Evolutionary conservation across 2,797 vertebrate species (phyloP).

Genomic region (Sebastes hubbsi): DNA sequence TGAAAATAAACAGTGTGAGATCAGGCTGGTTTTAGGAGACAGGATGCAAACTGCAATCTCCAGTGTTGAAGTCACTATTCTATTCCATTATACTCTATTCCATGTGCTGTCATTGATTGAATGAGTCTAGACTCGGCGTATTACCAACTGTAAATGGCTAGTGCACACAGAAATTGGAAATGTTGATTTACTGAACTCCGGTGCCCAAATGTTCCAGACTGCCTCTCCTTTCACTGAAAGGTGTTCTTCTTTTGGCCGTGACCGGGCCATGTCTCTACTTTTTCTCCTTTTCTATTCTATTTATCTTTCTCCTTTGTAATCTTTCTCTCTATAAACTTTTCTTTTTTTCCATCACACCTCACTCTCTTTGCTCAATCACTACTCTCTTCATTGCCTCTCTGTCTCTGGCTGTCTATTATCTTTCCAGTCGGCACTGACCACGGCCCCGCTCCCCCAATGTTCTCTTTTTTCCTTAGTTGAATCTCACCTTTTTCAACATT

Average conservation of each 20-base stretch:
- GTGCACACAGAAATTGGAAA: constrained; percentile 41
- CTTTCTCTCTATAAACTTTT: neutral
- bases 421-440: neutral
- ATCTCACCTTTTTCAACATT: constrained; percentile 14
- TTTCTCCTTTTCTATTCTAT: neutral
- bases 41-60: neutral
- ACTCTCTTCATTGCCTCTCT: neutral
- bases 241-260: neutral
- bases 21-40: neutral
- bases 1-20: neutral
- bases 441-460: neutral
- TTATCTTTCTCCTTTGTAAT: neutral
- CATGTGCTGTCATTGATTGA: constrained; percentile 14
- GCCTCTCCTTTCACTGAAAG: neutral
- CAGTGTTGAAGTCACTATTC: neutral
- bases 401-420: neutral
- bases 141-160: constrained; percentile 22
- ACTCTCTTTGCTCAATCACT: neutral
- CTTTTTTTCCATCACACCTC: neutral
- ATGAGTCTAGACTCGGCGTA: neutral
- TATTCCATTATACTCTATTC: neutral
- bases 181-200: constrained; percentile 46
- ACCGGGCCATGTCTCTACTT: neutral
- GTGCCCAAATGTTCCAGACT: constrained; percentile 27
- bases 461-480: constrained; percentile 1